Evolutionary conservation across 2,797 vertebrate species (phyloP), one percentile per base, ranked within the genome.

Genomic region (Antennarius maculatus): DNA sequence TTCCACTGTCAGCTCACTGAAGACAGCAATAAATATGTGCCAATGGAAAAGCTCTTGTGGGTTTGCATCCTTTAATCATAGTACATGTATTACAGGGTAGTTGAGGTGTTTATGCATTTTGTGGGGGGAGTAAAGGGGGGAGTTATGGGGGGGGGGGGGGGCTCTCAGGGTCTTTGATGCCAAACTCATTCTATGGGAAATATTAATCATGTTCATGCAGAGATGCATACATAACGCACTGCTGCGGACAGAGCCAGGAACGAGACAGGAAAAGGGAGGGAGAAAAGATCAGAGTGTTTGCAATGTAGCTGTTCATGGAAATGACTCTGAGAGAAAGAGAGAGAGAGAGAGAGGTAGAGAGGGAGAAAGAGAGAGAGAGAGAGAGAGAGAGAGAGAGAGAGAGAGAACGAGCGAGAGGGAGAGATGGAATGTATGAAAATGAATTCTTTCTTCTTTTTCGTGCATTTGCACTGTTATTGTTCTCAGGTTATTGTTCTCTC

Each of bases 151-250:
- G 28, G 55, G 63, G 46, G 53, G 51, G 64, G 60, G 7, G 70
- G 69, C 69, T 82, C 64, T 51, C 41, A 84, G 63, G 37, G 10
- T 27, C 74, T 85, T 83, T 81, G 86, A 86, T 86, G 79, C 72
- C 74, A 80, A 61, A 83, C 71, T 71, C 62, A 77, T 80, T 80
- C 64, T 77, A 74, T 81, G 69, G 77, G 73, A 80, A 84, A 87
- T 87, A 86, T 83, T 86, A 84, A 89, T 86, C 85, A 84, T 77
- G 57, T 80, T 86, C 60, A 74, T 64, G 64, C 75, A 83, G 68
- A 64, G 58, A 80, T 61, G 57, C 61, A 79, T 81, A 48, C 73
- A 77, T 85, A 84, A 90, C 79, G 66, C 85, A 83, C 55, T 29
- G 64, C 28, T 65, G 70, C n/a, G 57, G 78, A 71, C 41, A 4